These are phyloP conservation scores for Neostethus bicornis DNA, from an alignment of 2,797 vertebrate genomes.

Conservation along the genomic window DNA sequence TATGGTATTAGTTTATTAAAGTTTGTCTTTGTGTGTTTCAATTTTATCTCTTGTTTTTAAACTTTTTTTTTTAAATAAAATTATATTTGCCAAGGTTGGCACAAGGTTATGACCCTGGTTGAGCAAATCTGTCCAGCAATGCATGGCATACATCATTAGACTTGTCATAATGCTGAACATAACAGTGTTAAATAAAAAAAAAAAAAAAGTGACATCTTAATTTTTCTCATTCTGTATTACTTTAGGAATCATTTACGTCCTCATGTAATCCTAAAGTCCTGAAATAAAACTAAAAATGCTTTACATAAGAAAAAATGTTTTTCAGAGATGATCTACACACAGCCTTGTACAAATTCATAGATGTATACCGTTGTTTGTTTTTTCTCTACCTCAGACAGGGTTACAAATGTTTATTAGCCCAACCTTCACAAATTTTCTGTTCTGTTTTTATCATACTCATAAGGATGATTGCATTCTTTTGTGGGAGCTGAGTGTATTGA, in stretches of 20 bases:
- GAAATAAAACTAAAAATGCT: conserved; percentile 7
- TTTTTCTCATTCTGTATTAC: conserved; percentile 59
- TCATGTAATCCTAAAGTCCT: conserved; percentile 64
- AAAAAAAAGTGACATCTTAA: too few relatives aligned
- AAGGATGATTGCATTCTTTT: conserved; percentile 41
- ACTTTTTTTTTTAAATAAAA: too few relatives aligned
- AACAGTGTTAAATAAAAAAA: too few relatives aligned
- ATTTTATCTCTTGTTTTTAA: too few relatives aligned
- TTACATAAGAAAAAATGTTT: conserved; percentile 17
- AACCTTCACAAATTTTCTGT: conserved; percentile 31
- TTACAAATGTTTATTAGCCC: conserved; percentile 20
- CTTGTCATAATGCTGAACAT: too few relatives aligned
- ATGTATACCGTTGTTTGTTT: conserved; percentile 14
- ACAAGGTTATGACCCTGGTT: too few relatives aligned
- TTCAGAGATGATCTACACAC: neutral
- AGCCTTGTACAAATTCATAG: conserved; percentile 13
- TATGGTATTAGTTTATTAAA: too few relatives aligned
- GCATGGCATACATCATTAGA: too few relatives aligned
- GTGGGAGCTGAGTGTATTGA: conserved; percentile 49
- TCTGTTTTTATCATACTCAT: conserved; percentile 37
- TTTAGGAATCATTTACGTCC: conserved; percentile 75
- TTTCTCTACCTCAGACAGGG: conserved; percentile 13
- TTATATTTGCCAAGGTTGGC: too few relatives aligned
- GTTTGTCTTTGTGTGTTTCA: too few relatives aligned
- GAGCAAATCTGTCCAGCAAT: too few relatives aligned